Conservation (phyloP, 2,888 invertebrate genomes). For the Tetanocera ferruginea region DNA sequence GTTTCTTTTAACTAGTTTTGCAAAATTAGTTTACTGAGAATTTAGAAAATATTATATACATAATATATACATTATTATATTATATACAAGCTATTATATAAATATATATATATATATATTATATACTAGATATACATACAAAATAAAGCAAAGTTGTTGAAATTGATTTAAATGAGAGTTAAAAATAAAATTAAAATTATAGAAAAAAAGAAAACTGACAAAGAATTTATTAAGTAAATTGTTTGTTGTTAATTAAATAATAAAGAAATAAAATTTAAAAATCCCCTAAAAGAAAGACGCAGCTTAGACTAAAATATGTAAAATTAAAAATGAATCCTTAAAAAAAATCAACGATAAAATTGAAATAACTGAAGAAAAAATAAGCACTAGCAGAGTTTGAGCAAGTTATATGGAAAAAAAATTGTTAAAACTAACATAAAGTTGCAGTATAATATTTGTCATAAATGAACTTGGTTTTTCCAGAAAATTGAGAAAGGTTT, state of each 20-base stretch:
- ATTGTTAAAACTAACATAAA: too few relatives aligned
- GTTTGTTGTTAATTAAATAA: background rate
- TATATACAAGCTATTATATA: constrained; percentile 34
- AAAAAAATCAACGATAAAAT: background rate
- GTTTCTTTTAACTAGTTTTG: background rate
- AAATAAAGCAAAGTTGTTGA: background rate
- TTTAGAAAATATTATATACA: constrained; percentile 23
- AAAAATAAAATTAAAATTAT: constrained; percentile 25
- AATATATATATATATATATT: constrained; percentile 12
- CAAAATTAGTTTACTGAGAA: background rate
- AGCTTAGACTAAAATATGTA: background rate
- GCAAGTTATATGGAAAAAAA: constrained; percentile 43
- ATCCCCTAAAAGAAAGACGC: background rate
- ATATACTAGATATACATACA: background rate
- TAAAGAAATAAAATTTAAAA: background rate
- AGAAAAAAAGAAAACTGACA: constrained; percentile 24
- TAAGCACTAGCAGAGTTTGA: background rate
- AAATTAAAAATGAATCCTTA: background rate
- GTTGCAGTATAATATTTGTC: too few relatives aligned
- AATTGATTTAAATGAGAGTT: constrained; percentile 22
- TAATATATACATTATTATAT: constrained; percentile 20
- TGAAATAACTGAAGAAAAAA: background rate
- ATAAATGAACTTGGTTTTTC: too few relatives aligned
- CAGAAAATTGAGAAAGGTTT: too few relatives aligned
- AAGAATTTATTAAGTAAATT: background rate